Evolutionary conservation across 1,140 invertebrate genomes (phyloP), one percentile per base, ranked within the genome.

Genomic region (Bombus fervidus): DNA sequence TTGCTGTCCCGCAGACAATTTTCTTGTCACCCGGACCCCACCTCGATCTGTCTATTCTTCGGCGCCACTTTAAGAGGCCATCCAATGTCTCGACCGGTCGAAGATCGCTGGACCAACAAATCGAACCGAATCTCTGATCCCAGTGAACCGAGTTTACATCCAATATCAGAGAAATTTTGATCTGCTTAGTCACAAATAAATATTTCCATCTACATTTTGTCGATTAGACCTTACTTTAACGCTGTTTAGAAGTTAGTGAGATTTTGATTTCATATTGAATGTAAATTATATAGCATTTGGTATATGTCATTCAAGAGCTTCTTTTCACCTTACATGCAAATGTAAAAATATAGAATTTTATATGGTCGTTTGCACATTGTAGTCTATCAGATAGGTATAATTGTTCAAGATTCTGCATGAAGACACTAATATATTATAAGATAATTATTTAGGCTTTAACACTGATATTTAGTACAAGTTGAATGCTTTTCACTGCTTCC

Each of bases 1-100:
- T 90, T 90, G 89, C 83, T 88, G 89, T 80, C 89, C 85, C 89
- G 73, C 77, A 71, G 80, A 90, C 87, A 86, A 73, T 87, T 90
- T 87, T 90, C 78, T 83, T 81, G 64, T 68, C 79, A 57, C 79
- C 66, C 69, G 34, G 66, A 28, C 76, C 84, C 64, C 39, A n/a
- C 43, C 43, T 13, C 68, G 72, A 87, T 81, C 83, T 82, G 81
- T 80, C 79, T 79, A 85, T 85, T 90, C 76, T 66, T 72, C 77
- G 57, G n/a, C 59, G 72, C 13, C 59, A 39, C 72, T 83, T 76
- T 78, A 78, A 82, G 64, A 78, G 25, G 41, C 66, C 41, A 71
- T 74, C 34, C 41, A 34, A 28, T 41, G 12, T 81, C 41, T n/a
- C 5, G 31, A 47, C 37, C 64, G n/a, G 9, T 15, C 22, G 53